A percentile compares a stretch with the other conserved stretches of the same genome.
phyloP scores from a whole-genome alignment of 2,113 vertebrate genomes.

The Riparia riparia region DNA sequence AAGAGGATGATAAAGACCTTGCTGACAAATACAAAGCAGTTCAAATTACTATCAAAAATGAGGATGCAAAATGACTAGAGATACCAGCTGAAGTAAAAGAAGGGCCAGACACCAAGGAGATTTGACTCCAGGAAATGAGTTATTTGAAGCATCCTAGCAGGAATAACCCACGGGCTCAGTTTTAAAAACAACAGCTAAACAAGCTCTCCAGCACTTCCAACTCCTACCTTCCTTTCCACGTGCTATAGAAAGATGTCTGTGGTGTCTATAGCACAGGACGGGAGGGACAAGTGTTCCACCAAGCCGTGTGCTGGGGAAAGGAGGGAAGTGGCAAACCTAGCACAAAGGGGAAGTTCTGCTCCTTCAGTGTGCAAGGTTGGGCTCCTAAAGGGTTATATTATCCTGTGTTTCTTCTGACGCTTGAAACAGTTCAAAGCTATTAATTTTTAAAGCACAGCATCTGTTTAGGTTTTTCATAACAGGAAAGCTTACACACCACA shows the following conservation, averaged over 20 bases:
- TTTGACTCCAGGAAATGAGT: not conserved
- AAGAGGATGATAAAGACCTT: not conserved
- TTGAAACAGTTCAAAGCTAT: conserved; percentile 81
- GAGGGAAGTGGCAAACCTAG: not conserved
- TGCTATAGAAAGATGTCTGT: not conserved
- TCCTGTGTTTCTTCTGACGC: conserved; percentile 76
- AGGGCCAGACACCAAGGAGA: not conserved
- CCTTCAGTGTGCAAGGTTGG: not conserved
- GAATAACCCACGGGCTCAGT: not conserved
- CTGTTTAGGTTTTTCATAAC: conserved; percentile 72
- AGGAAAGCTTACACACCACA: conserved; percentile 53
- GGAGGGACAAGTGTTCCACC: not conserved
- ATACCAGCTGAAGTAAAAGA: not conserved
- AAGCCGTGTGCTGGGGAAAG: not conserved
- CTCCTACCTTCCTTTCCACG: not conserved
- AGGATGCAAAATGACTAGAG: not conserved
- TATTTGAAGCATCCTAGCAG: not conserved
- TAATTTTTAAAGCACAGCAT: conserved; percentile 83
- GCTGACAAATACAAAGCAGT: not conserved
- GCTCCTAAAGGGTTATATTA: conserved; percentile 69
- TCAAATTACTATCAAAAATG: not conserved
- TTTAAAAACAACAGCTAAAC: not conserved
- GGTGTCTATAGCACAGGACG: not conserved
- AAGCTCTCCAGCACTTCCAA: not conserved
- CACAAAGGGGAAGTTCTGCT: not conserved